phyloP scores from a whole-genome alignment of 2,113 vertebrate genomes.

The Aspidoscelis tigris region DNA sequence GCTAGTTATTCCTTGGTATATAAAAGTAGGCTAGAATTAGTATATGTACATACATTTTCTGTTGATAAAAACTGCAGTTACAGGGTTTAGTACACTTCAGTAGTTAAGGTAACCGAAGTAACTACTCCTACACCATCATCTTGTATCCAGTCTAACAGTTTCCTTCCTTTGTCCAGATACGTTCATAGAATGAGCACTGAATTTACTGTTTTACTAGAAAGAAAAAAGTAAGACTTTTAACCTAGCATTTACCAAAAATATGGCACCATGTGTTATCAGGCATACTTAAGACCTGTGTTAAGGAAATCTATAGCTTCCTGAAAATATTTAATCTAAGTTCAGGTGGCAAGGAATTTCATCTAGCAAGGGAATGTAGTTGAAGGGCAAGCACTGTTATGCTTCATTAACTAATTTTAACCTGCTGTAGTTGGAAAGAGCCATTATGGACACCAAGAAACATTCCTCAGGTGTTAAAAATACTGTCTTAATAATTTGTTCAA shows the following conservation, averaged over 20 bases:
- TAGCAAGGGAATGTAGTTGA: not conserved
- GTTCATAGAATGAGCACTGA: fast-evolving
- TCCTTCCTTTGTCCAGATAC: not conserved
- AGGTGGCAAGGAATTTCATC: not conserved
- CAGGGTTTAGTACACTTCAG: fast-evolving
- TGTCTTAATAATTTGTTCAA: not conserved
- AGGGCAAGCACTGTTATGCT: not conserved
- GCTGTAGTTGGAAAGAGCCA: not conserved
- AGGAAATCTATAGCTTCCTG: not conserved
- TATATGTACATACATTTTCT: too few species aligned
- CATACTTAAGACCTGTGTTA: not conserved
- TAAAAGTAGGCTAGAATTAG: not conserved
- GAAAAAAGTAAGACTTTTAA: not conserved
- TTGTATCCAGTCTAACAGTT: not conserved
- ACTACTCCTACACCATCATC: fast-evolving
- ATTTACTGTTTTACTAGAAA: not conserved
- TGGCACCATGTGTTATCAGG: not conserved
- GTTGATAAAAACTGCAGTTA: not conserved
- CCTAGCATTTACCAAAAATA: not conserved
- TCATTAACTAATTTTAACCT: not conserved
- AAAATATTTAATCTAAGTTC: not conserved
- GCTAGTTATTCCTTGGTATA: not conserved
- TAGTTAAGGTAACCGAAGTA: fast-evolving
- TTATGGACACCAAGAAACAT: not conserved
- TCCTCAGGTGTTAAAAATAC: not conserved